These are phyloP conservation scores for Petrosia ficiformis DNA, from an alignment of 37 sponge, comb jelly and placozoan species.

Conservation along the genomic window DNA sequence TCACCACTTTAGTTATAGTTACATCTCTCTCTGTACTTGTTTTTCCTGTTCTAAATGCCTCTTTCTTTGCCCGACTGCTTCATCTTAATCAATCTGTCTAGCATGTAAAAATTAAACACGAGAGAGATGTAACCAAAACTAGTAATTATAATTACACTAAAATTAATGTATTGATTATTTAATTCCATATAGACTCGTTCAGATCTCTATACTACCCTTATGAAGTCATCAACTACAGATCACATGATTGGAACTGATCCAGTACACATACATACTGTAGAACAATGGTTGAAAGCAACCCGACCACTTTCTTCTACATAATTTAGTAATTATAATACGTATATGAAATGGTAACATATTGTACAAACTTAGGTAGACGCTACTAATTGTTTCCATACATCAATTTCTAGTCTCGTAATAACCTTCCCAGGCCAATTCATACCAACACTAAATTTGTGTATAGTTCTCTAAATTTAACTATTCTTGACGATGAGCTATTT, in stretches of 20 bases:
- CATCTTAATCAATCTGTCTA: background rate
- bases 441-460: no score
- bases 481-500: no score
- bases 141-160: background rate
- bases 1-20: slow-evolving; percentile 9
- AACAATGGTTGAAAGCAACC: slow-evolving; percentile 64
- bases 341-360: no score
- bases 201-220: slow-evolving; percentile 41
- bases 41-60: background rate
- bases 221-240: no score
- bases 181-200: slow-evolving; percentile 34
- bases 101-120: background rate
- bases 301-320: slow-evolving; percentile 60
- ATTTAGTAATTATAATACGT: no score
- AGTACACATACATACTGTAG: slow-evolving; percentile 50
- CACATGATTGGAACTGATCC: background rate
- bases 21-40: background rate
- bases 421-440: no score
- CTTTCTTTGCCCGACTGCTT: background rate
- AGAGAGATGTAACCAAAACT: background rate
- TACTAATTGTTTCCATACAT: no score
- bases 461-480: no score
- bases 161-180: background rate
- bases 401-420: no score
- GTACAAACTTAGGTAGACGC: no score